A percentile compares a stretch with the other conserved stretches of the same genome.
Conservation (phyloP, 2,888 invertebrate genomes). For the Apocheima hispidaria region DNA sequence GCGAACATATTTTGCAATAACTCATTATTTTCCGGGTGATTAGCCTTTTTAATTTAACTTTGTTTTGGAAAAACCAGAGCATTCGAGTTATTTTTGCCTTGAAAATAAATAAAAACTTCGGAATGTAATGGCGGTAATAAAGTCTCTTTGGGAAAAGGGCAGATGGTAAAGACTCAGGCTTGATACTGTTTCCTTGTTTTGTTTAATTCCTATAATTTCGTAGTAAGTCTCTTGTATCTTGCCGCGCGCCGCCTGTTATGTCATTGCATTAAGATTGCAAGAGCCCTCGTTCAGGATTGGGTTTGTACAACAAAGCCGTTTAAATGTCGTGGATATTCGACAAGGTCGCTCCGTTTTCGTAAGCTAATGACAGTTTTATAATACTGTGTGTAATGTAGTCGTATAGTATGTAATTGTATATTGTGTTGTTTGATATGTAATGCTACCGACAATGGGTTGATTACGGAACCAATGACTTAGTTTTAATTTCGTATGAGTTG, state of each 20-base stretch:
- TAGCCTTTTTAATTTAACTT: not conserved
- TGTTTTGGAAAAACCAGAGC: not conserved
- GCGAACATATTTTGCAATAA: not conserved
- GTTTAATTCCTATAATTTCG: too few species aligned
- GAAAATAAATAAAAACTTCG: not conserved
- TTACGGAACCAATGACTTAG: constrained; percentile 6
- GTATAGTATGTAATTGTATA: constrained; percentile 3
- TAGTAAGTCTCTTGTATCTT: not conserved
- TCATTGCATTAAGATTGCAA: not conserved
- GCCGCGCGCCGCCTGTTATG: not conserved
- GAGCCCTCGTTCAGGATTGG: not conserved
- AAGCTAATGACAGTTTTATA: constrained; percentile 18
- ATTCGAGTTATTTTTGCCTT: not conserved
- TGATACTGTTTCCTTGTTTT: too few species aligned
- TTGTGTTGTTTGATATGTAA: not conserved
- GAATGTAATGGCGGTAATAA: not conserved
- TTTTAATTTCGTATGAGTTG: not conserved
- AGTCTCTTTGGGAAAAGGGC: not conserved
- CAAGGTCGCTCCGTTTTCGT: constrained; percentile 18
- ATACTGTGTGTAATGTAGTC: too few species aligned
- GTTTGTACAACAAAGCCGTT: constrained; percentile 18
- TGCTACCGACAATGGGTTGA: constrained; percentile 6
- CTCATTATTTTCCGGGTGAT: constrained; percentile 3
- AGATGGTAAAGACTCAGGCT: too few species aligned
- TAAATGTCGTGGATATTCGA: constrained; percentile 2